Conservation (phyloP, 2,888 invertebrate genomes). For the Cartodere bifasciata region DNA sequence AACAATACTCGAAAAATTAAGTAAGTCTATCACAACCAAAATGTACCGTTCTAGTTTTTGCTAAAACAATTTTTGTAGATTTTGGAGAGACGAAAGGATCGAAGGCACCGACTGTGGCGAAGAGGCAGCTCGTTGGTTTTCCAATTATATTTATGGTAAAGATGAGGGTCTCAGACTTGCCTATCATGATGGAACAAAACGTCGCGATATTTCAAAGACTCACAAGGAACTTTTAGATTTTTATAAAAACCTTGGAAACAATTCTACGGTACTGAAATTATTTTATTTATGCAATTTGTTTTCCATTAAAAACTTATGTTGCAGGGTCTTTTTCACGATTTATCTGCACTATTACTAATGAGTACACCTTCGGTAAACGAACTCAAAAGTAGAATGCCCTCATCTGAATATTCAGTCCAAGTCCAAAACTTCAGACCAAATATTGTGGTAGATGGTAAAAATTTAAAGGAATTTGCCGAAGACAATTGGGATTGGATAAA, state of each 20-base stretch:
- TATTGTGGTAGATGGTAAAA: slow-evolving; percentile 37
- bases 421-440: slow-evolving; percentile 43
- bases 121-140: slow-evolving; percentile 47
- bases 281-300: not conserved
- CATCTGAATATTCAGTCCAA: slow-evolving; percentile 25
- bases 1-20: slow-evolving; percentile 18
- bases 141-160: slow-evolving; percentile 31
- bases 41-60: slow-evolving; percentile 3
- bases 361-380: slow-evolving; percentile 40
- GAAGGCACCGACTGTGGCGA: slow-evolving; percentile 49
- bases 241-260: slow-evolving; percentile 24
- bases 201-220: slow-evolving; percentile 22
- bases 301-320: slow-evolving; percentile 10
- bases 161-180: slow-evolving; percentile 28
- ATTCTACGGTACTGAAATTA: slow-evolving; percentile 23
- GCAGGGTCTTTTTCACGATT: slow-evolving; percentile 40
- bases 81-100: slow-evolving; percentile 26
- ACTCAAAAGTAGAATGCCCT: slow-evolving; percentile 35
- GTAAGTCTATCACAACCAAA: slow-evolving; percentile 18
- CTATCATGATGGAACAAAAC: slow-evolving; percentile 25
- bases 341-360: slow-evolving; percentile 40
- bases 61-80: slow-evolving; percentile 6
- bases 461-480: slow-evolving; percentile 35
- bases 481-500: slow-evolving; percentile 45
- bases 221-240: slow-evolving; percentile 21